phyloP scores from a whole-genome alignment of 2,888 invertebrate genomes.

The Globia sparganii region DNA sequence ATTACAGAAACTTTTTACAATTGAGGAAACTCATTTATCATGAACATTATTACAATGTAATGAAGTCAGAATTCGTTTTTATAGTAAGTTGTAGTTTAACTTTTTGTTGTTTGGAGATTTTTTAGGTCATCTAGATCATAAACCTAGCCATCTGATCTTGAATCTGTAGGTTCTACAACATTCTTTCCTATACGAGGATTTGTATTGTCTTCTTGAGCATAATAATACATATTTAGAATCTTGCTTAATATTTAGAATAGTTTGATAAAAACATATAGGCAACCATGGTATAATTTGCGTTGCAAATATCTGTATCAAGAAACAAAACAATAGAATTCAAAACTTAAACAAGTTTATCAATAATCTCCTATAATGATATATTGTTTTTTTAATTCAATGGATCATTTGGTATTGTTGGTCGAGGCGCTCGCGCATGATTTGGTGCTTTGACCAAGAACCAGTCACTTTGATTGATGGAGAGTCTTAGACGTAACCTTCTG shows the following conservation, averaged over 20 bases:
- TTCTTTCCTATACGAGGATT: neutral
- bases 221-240: neutral
- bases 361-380: constrained; percentile 72
- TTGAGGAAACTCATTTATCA: constrained; percentile 36
- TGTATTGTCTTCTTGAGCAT: neutral
- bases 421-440: constrained; percentile 27
- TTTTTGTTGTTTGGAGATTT: neutral
- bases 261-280: neutral
- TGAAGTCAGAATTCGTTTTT: constrained; percentile 7
- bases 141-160: neutral
- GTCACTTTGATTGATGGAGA: constrained; percentile 56
- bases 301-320: constrained; percentile 35
- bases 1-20: constrained; percentile 33
- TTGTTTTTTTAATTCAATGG: constrained; percentile 71
- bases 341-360: constrained; percentile 66
- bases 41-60: neutral
- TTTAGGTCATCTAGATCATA: constrained; percentile 30
- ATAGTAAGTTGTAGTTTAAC: neutral
- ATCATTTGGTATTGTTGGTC: constrained; percentile 59
- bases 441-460: constrained; percentile 44
- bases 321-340: constrained; percentile 64
- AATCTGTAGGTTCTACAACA: neutral
- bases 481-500: constrained; percentile 55
- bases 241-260: neutral
- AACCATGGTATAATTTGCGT: constrained; percentile 15